Base-by-base conservation (phyloP, 1,140 invertebrate genomes). In the Zaprionus kolodkinae region DNA sequence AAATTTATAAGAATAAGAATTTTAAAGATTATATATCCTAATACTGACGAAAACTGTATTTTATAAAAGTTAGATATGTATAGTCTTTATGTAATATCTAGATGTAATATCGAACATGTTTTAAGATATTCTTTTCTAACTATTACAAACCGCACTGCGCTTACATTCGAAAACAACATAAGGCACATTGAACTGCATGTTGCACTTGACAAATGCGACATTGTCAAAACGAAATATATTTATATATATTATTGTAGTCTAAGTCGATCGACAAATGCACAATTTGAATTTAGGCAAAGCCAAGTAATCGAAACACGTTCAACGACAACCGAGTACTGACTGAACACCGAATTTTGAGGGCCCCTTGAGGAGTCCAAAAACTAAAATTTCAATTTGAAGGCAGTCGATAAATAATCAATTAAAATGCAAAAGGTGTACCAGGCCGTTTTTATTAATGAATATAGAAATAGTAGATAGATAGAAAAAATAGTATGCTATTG, bases 381-480 rank as follows among this genome's bases (percentile, higher is more conserved):
- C 52, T 63, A 21, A 40, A 40, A 38, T 33, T 64, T 45, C 11
- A 38, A 21, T 59, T 65, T 67, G 69, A 83, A 85, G 71, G 77
- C 72, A 72, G 48, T 33, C 70, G 60, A 65, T 62, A 78, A 72
- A 74, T 17, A 52, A 72, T 65, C 50, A 68, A 88, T 88, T 88
- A 81, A 89, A 85, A 88, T 88, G 72, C 84, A 38, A 33, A 27
- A 63, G 68, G 57, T 75, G 81, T 85, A 69, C 77, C 77, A 25
- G 11, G 33, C 73, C 70, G 74, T 84, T 76, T 69, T 78, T 56
- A 66, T 50, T 50, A 50, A 50, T 50, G 17, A 17, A 50, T 50
- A 50, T 25, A 50, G 69, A 78, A 81, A 57, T 21, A 21, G 21
- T 85, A 36, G 52, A 78, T 78, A 57, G 80, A 36, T 56, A 74